phyloP scores from a whole-genome alignment of 1,140 invertebrate species.

The Platyura marginata region DNA sequence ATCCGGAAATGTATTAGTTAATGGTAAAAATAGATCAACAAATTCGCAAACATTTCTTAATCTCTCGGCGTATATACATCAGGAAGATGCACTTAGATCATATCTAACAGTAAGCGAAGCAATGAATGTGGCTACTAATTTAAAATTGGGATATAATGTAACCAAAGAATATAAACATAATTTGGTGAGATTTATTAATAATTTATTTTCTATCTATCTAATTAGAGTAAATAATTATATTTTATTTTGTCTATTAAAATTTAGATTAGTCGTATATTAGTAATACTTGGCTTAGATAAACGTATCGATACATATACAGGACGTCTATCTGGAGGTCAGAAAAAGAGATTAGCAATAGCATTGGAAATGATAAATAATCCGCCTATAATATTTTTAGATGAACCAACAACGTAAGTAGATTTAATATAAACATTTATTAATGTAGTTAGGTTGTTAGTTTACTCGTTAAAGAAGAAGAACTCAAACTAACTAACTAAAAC shows the following conservation, averaged over 20 bases:
- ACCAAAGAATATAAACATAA: slow-evolving; percentile 23
- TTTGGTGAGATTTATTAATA: slow-evolving; percentile 10
- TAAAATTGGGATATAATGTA: slow-evolving; percentile 56
- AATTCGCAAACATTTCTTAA: slow-evolving; percentile 46
- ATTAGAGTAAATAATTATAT: background rate
- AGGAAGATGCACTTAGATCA: slow-evolving; percentile 66
- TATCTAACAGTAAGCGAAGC: slow-evolving; percentile 66
- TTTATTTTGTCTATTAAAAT: slow-evolving; percentile 1
- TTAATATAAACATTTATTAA: too few relatives aligned
- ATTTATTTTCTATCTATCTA: background rate
- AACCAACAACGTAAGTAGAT: slow-evolving; percentile 78
- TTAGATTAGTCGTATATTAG: slow-evolving; percentile 50
- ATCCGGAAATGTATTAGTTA: slow-evolving; percentile 48
- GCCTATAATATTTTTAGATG: slow-evolving; percentile 81
- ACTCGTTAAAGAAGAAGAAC: too few relatives aligned
- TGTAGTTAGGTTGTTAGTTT: too few relatives aligned
- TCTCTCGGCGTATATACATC: slow-evolving; percentile 79
- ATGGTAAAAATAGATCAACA: slow-evolving; percentile 53
- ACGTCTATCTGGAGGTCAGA: slow-evolving; percentile 74
- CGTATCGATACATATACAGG: slow-evolving; percentile 42
- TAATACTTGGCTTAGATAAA: slow-evolving; percentile 45
- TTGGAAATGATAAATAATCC: slow-evolving; percentile 73
- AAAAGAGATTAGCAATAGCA: slow-evolving; percentile 75
- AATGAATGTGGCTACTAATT: slow-evolving; percentile 64
- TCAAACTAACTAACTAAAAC: too few relatives aligned